Percentiles rank a stretch among this genome's conserved stretches.
Evolutionary conservation across 2,888 invertebrate genomes (phyloP).

Genomic region (Lasioglossum morio): DNA sequence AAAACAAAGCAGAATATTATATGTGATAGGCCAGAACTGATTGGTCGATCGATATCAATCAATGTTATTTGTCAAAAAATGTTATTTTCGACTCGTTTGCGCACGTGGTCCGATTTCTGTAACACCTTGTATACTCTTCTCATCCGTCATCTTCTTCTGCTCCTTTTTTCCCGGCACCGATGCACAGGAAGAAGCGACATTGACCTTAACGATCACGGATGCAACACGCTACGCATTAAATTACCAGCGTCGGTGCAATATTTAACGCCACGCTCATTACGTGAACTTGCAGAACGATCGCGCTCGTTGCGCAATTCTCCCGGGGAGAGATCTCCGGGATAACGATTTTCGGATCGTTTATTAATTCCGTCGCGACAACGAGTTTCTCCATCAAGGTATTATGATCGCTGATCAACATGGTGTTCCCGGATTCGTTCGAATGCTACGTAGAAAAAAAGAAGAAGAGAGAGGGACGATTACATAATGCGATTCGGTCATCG

Average conservation of each 20-base stretch:
- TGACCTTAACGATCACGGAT: conserved; percentile 23
- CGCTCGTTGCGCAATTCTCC: conserved; percentile 11
- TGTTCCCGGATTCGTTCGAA: background rate
- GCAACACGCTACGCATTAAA: background rate
- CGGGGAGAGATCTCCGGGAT: background rate
- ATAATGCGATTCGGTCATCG: conserved; percentile 39
- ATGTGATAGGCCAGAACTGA: no score
- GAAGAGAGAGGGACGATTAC: conserved; percentile 3
- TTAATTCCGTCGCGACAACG: background rate
- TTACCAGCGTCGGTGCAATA: conserved; percentile 8
- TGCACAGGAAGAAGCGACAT: background rate
- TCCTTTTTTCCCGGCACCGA: background rate
- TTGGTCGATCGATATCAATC: no score
- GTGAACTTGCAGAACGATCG: conserved; percentile 28
- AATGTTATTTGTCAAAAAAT: no score
- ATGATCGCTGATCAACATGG: background rate
- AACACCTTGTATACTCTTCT: background rate
- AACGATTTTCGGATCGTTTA: background rate
- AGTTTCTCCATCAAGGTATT: background rate
- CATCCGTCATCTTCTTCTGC: background rate
- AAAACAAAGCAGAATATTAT: no score
- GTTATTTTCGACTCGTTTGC: background rate
- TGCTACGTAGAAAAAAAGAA: background rate
- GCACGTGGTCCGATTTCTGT: background rate
- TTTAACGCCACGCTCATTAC: conserved; percentile 29